These are phyloP conservation scores for Unio delphinus DNA, from an alignment of 2,888 invertebrate species.

Conservation along the genomic window DNA sequence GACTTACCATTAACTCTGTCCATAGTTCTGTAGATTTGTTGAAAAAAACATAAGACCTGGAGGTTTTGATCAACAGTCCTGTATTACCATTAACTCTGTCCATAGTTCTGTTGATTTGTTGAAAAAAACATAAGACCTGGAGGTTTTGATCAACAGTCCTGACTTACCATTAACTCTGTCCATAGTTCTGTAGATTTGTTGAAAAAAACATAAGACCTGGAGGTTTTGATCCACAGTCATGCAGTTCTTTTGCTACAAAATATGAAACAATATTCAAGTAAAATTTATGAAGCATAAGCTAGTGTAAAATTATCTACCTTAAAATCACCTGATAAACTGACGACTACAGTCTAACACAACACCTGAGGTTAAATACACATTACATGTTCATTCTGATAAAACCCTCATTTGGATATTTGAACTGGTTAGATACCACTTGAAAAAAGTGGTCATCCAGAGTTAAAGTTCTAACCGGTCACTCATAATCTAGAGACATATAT, in stretches of 20 bases:
- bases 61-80: slow-evolving; percentile 27
- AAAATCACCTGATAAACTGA: not conserved
- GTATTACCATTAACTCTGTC: not conserved
- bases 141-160: slow-evolving; percentile 21
- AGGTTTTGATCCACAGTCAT: slow-evolving; percentile 27
- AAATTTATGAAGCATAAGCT: not conserved
- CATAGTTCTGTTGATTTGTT: slow-evolving; percentile 17
- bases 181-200: slow-evolving; percentile 18
- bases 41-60: slow-evolving; percentile 28
- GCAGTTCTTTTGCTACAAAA: slow-evolving; percentile 26
- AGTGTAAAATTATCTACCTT: not conserved
- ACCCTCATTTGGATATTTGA: too few species aligned
- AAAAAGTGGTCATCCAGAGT: too few species aligned
- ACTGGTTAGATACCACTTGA: too few species aligned
- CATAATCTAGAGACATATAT: too few species aligned
- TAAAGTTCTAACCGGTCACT: too few species aligned
- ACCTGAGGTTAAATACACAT: too few species aligned
- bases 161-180: not conserved
- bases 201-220: slow-evolving; percentile 28
- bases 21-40: slow-evolving; percentile 18
- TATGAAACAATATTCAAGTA: not conserved
- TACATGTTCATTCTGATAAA: too few species aligned
- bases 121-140: slow-evolving; percentile 28
- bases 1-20: not conserved
- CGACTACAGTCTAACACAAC: not conserved